Conservation (phyloP, 2,888 invertebrate genomes). For the Tridacna crocea region DNA sequence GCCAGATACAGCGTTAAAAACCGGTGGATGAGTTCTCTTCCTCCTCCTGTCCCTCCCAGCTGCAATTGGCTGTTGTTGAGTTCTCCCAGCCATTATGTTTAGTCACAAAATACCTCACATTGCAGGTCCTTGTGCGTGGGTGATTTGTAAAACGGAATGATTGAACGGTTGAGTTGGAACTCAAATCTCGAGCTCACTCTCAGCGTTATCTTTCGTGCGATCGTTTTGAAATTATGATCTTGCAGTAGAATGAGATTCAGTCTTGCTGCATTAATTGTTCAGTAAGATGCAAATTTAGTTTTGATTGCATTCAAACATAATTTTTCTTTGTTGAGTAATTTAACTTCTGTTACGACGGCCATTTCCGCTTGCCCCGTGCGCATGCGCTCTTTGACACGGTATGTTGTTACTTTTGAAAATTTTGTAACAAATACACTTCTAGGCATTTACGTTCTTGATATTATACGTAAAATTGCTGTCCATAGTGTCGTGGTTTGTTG, state of each 20-base stretch:
- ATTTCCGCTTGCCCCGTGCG: neutral
- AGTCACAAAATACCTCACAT: neutral
- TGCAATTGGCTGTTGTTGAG: constrained; percentile 56
- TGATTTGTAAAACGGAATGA: neutral
- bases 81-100: constrained; percentile 59
- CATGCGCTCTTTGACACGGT: neutral
- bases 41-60: constrained; percentile 49
- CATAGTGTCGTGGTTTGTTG: too few species aligned
- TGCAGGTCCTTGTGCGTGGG: neutral
- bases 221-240: too few species aligned
- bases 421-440: neutral
- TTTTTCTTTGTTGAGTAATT: constrained; percentile 3
- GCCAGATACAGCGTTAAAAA: constrained; percentile 79
- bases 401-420: neutral
- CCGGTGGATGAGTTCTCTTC: constrained; percentile 78
- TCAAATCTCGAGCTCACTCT: neutral
- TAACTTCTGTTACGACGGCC: constrained; percentile 12
- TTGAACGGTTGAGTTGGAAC: neutral
- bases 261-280: too few species aligned
- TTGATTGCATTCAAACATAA: constrained; percentile 3
- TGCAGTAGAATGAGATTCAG: too few species aligned
- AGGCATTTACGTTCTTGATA: too few species aligned
- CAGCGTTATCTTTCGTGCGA: neutral
- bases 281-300: neutral
- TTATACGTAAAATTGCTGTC: too few species aligned